A percentile compares a stretch with the other conserved stretches of the same genome.
Evolutionary conservation across 2,888 invertebrate genomes (phyloP).

Genomic region (Phytoseiulus persimilis): DNA sequence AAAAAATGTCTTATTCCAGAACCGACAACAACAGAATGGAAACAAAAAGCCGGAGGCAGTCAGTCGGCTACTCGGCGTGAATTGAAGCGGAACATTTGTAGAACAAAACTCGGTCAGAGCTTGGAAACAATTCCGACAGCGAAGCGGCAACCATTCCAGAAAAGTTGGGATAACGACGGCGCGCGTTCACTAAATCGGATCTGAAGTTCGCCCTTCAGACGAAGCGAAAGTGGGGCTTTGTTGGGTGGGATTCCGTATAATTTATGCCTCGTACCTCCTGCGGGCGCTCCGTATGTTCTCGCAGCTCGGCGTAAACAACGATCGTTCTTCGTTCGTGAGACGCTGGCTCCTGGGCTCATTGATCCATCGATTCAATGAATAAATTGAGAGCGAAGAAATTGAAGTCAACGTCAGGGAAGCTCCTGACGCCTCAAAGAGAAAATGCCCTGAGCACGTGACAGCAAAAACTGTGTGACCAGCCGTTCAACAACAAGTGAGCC

Average conservation of each 20-base stretch:
- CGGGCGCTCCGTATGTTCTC: background rate
- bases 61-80: background rate
- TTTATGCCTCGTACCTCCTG: background rate
- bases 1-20: background rate
- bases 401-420: no score
- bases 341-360: no score
- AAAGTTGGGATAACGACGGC: background rate
- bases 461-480: no score
- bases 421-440: no score
- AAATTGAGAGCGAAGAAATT: no score
- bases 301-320: no score
- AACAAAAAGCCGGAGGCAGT: background rate
- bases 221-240: background rate
- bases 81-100: background rate
- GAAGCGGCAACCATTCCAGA: background rate
- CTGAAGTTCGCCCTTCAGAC: background rate
- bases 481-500: no score
- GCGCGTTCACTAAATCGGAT: background rate
- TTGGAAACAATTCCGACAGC: background rate
- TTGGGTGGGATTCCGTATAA: background rate
- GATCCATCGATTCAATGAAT: no score
- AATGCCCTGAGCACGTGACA: no score
- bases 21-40: background rate
- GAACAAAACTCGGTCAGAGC: slow-evolving; percentile 5
- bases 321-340: no score